Conservation (phyloP, 1,140 invertebrate genomes). For the Pemphigus obesinymphae region DNA sequence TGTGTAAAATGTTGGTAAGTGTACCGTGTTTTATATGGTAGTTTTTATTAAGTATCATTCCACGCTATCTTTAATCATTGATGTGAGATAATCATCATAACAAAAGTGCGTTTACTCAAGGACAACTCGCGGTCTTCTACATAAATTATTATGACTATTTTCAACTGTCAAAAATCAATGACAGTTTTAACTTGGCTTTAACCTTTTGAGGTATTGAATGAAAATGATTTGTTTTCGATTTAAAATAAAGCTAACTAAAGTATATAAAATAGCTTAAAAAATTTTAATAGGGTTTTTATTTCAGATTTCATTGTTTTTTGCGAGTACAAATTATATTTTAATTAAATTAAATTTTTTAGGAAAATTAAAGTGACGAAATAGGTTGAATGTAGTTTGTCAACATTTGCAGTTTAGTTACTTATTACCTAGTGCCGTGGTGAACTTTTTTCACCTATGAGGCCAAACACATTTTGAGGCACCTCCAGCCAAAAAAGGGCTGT, state of each 20-base stretch:
- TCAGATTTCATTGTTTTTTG: background rate
- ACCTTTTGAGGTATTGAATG: too few relatives aligned
- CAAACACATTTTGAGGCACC: too few relatives aligned
- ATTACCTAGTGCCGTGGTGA: too few relatives aligned
- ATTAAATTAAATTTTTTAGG: too few relatives aligned
- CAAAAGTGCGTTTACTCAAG: background rate
- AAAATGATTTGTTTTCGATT: background rate
- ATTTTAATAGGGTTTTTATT: background rate
- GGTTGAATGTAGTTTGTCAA: too few relatives aligned
- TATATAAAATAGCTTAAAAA: too few relatives aligned
- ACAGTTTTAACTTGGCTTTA: background rate
- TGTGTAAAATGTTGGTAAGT: background rate
- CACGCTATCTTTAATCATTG: background rate
- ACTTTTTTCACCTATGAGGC: too few relatives aligned
- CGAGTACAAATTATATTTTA: too few relatives aligned
- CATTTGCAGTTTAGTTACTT: too few relatives aligned
- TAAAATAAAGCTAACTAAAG: background rate
- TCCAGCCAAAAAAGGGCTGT: too few relatives aligned
- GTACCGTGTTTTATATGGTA: background rate
- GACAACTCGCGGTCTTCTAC: background rate
- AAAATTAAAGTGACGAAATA: too few relatives aligned
- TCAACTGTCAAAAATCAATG: background rate
- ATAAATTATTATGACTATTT: background rate
- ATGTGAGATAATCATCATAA: background rate
- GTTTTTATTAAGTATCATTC: background rate